Base-by-base conservation (phyloP, 2,888 invertebrate genomes). In the Siphlonurus alternatus region DNA sequence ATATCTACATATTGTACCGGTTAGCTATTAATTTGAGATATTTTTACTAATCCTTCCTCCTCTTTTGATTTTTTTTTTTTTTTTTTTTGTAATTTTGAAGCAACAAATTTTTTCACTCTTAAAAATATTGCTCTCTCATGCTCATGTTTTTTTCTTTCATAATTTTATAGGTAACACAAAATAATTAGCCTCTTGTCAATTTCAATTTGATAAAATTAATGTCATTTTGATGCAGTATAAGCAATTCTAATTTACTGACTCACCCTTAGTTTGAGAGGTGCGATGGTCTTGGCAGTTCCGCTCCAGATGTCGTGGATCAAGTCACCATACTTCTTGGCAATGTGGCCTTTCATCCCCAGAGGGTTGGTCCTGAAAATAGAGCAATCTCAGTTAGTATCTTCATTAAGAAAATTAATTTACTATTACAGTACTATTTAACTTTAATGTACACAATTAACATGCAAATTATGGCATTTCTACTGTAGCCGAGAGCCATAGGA, bases 291-390 rank as follows among this genome's bases (percentile, higher is more conserved):
- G 23, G 87, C 84, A 2, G 85, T 83, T 20, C 90, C 87, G 69
- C 88, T 86, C 93, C 93, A 94, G 69, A 92, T 75, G 70, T 85
- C 84, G 65, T 82, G 79, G 68, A 85, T 81, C 54, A 86, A 75
- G 69, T 85, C 84, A 1, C 87, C 89, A 73, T 87, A 91, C 62
- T 90, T 79, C 71, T 88, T 81, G 1, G 93, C 93, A 63, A 94
- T 81, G 70, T 89, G 88, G 0, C 94, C 94, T 66, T 87, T 86
- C 70, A 93, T 93, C 1, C 94, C 93, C 53, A 93, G 78, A 23
- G 93, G 92, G 76, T 94, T 94, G 59, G 80, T 80, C 19, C 85
- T 79, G 69, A 2, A 72, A 70, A 61, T 23, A 64, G n/a, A n/a
- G 23, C 56, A 23, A 24, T 19, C 2, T 19, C 1, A 53, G 53